These are phyloP conservation scores for Papilio demoleus DNA, from an alignment of 2,888 invertebrate genomes.

Conservation along the genomic window DNA sequence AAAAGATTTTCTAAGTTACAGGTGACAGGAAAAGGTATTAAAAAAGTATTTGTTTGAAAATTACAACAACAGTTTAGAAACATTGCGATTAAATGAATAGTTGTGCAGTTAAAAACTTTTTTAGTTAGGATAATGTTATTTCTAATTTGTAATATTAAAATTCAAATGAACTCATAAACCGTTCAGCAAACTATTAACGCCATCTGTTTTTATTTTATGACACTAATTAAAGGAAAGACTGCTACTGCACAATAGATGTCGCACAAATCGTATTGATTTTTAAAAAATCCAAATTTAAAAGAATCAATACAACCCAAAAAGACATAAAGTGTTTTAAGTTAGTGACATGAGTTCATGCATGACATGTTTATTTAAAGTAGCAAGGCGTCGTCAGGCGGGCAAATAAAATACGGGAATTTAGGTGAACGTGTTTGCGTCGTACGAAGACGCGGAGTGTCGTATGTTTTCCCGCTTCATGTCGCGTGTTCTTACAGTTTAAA, in stretches of 20 bases:
- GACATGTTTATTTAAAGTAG: conserved; percentile 22
- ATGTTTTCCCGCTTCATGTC: conserved; percentile 13
- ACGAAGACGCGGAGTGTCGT: not conserved
- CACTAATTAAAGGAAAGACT: not conserved
- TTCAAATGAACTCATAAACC: no score
- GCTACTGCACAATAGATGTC: conserved; percentile 13
- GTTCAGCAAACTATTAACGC: not conserved
- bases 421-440: conserved; percentile 10
- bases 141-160: not conserved
- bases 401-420: conserved; percentile 23
- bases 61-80: no score
- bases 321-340: not conserved
- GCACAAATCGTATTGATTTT: conserved; percentile 12
- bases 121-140: no score
- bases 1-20: no score
- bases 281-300: not conserved
- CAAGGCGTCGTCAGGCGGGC: conserved; percentile 7
- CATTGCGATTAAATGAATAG: no score
- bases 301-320: not conserved
- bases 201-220: not conserved
- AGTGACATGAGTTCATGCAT: conserved; percentile 11
- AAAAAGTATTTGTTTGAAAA: no score
- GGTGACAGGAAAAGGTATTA: no score
- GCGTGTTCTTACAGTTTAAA: conserved; percentile 17
- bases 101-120: no score